These are phyloP conservation scores for Archocentrus centrarchus DNA, from an alignment of 2,113 vertebrate genomes.

Conservation along the genomic window DNA sequence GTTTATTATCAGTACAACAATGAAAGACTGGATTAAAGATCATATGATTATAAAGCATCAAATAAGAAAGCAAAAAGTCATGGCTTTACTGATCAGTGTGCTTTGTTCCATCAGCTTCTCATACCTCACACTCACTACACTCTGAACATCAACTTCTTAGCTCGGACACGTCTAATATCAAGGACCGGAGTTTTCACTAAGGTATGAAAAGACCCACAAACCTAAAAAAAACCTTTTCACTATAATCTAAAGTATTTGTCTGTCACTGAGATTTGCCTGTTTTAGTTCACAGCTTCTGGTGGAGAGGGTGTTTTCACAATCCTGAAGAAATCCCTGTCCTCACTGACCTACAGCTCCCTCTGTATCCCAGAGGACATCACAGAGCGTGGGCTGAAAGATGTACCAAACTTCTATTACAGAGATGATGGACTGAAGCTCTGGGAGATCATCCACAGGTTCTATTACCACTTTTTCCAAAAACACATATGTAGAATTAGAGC, in stretches of 20 bases:
- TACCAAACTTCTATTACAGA: too few species aligned
- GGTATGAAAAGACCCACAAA: conserved; percentile 30
- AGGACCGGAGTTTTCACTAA: conserved; percentile 33
- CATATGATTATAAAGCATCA: not conserved
- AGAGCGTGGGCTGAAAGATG: conserved; percentile 55
- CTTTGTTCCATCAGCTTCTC: conserved; percentile 57
- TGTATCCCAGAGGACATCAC: conserved; percentile 82
- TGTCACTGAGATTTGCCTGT: not conserved
- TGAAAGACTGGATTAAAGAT: not conserved
- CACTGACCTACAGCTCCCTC: conserved; percentile 79
- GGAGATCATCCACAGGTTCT: too few species aligned
- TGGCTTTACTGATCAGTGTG: not conserved
- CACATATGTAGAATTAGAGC: too few species aligned
- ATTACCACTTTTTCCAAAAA: too few species aligned
- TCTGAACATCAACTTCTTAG: conserved; percentile 67
- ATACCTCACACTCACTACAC: conserved; percentile 72
- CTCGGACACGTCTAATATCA: conserved; percentile 51
- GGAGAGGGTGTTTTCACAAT: conserved; percentile 24
- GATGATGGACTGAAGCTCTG: too few species aligned
- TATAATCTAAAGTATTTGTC: not conserved
- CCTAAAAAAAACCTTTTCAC: not conserved
- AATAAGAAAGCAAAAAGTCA: too few species aligned
- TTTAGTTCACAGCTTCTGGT: conserved; percentile 60
- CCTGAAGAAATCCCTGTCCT: conserved; percentile 37
- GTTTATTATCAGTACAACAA: not conserved